Evolutionary conservation across 2,797 vertebrate species (phyloP).

Genomic region (Aratinga solstitialis): DNA sequence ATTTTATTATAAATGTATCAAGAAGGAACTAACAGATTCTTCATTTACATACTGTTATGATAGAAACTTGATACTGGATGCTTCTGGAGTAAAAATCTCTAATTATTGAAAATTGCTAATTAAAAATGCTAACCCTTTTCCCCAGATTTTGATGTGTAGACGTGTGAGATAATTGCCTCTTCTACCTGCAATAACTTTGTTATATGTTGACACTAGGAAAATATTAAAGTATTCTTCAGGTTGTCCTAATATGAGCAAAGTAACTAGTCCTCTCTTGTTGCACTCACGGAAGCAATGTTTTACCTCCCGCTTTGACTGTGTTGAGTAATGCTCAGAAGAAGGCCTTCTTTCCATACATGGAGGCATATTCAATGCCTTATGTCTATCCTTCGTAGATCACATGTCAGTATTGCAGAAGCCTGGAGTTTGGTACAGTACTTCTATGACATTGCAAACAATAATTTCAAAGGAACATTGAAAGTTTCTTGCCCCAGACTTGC

Average conservation of each 20-base stretch:
- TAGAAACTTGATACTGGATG: neutral
- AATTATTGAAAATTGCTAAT: neutral
- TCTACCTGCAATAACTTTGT: neutral
- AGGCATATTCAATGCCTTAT: neutral
- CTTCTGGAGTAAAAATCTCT: neutral
- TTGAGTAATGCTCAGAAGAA: neutral
- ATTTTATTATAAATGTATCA: neutral
- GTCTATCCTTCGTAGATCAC: neutral
- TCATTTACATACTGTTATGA: neutral
- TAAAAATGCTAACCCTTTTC: neutral
- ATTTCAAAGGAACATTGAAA: neutral
- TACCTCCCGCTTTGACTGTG: neutral
- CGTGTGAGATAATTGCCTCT: neutral
- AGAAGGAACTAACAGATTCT: neutral
- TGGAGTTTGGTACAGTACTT: neutral
- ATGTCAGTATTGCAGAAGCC: neutral
- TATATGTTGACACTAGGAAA: neutral
- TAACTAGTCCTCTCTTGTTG: neutral
- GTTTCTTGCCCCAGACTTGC: neutral
- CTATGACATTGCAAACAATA: neutral
- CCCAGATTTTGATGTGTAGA: neutral
- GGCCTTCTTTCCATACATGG: neutral
- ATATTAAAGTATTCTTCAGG: neutral
- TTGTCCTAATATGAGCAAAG: neutral
- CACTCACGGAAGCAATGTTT: neutral